These are phyloP conservation scores for Leptothorax acervorum DNA, from an alignment of 2,888 invertebrate species.

Conservation along the genomic window DNA sequence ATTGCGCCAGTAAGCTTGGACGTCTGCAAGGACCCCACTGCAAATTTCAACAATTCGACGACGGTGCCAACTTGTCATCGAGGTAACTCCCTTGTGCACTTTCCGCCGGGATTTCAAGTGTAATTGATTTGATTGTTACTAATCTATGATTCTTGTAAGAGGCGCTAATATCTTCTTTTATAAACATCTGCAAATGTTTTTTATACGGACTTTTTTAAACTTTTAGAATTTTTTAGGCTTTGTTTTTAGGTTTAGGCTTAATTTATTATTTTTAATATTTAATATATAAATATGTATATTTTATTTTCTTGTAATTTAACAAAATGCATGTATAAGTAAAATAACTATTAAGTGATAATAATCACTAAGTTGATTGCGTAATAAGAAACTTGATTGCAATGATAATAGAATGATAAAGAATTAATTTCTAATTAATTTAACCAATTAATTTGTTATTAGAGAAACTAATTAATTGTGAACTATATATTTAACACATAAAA, in stretches of 20 bases:
- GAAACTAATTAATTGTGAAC: not conserved
- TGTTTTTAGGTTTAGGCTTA: not conserved
- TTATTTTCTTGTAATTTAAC: not conserved
- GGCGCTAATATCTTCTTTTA: not conserved
- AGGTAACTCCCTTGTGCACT: conserved; percentile 46
- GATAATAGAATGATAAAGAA: not conserved
- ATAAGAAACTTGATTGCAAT: not conserved
- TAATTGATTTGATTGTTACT: not conserved
- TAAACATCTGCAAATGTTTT: conserved; percentile 11
- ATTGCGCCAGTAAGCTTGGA: conserved; percentile 74
- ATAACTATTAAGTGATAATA: not conserved
- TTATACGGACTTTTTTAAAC: not conserved
- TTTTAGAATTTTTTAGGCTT: not conserved
- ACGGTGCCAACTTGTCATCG: conserved; percentile 66
- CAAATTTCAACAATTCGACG: conserved; percentile 75
- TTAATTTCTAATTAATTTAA: not conserved
- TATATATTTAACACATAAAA: not conserved
- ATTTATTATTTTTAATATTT: conserved; percentile 5
- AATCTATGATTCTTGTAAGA: not conserved
- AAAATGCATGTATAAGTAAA: not conserved
- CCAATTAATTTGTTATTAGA: not conserved
- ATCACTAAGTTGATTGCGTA: not conserved
- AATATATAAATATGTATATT: not conserved
- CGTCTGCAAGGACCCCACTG: conserved; percentile 52
- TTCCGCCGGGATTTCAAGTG: conserved; percentile 22